Evolutionary conservation across 2,113 vertebrate species (phyloP), one percentile per base, ranked within the genome.

Genomic region (Melierax canorus): DNA sequence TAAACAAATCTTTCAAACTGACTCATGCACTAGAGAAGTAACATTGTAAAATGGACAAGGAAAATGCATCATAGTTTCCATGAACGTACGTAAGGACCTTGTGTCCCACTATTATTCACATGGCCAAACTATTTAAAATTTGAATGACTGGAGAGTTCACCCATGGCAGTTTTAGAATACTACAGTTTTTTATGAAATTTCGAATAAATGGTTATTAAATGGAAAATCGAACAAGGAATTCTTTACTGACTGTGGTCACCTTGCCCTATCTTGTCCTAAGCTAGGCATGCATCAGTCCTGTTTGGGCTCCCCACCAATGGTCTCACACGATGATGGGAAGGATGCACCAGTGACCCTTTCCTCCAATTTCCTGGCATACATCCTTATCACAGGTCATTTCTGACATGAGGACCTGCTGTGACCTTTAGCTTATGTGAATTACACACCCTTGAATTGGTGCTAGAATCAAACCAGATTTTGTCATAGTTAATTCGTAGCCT

Each of bases 1-100:
- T 66, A 92, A 91, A 94, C 41, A 91, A 73, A 91, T 76, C 58
- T 73, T 90, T 80, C 82, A 85, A 88, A 87, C 29, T 89, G 39
- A 50, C 12, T 91, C 34, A 41, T 56, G 20, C 22, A 76, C 9
- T 66, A 50, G 8, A 83, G 27, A 82, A 55, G 14, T 68, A 78
- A 59, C 55, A 63, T 6, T 58, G 4, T 43, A 74, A 80, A 77
- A 67, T 6, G 17, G 81, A 53, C 5, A 50, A 10, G n/a, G 14
- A 87, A 71, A 90, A 89, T 50, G 20, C 2, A 32, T 56, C 48
- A 34, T 50, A 12, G 4, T 91, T 94, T 94, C 48, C 36, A n/a
- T 39, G 38, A 83, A 53, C 1, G 9, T 11, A 27, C 0, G 0
- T 15, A 86, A 74, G 41, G 36, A 64, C 9, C 21, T 81, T 72